Evolutionary conservation across 2,113 vertebrate genomes (phyloP), one percentile per base, ranked within the genome.

Genomic region (Pica pica): DNA sequence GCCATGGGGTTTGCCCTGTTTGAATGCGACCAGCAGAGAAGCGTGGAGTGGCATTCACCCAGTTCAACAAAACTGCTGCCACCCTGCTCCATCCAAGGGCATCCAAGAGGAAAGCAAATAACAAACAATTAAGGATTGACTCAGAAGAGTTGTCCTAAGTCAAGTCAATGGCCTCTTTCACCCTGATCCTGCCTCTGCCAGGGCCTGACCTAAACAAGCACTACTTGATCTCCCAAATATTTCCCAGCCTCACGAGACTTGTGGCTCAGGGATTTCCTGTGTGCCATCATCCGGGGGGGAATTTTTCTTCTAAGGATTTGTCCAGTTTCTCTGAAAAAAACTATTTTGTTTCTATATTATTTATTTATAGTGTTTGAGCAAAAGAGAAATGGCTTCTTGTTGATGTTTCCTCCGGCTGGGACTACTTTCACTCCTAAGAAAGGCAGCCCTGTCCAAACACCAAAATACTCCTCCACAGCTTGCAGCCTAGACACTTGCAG

Each of bases 341-440:
- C 4, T 31, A 13, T 57, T 78, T 60, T 92, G 56, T 90, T 94
- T 87, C 46, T 39, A 44, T 11, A 33, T 4, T 27, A 55, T n/a
- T 93, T 86, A 77, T 86, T 95, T 90, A 65, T 33, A 68, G 84
- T 55, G 31, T 59, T 52, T 33, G 60, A 91, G 46, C 55, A 59
- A 64, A 46, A 87, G 67, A 82, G 26, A 79, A 94, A 28, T 42
- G 44, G 21, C 39, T 79, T 59, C 68, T 61, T 73, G 26, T 30
- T 76, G 55, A 63, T 14, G 27, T 52, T 85, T 80, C 37, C 24
- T 73, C 28, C 2, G 3, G 15, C 67, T 52, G 47, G 30, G 61
- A 47, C 70, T 18, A 2, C 61, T 81, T 73, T n/a, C 52, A 33
- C 46, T 83, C 30, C 42, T 41, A 47, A 83, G 87, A 61, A 76